phyloP scores from a whole-genome alignment of 2,888 invertebrate genomes.

The Stenodera caucasica region DNA sequence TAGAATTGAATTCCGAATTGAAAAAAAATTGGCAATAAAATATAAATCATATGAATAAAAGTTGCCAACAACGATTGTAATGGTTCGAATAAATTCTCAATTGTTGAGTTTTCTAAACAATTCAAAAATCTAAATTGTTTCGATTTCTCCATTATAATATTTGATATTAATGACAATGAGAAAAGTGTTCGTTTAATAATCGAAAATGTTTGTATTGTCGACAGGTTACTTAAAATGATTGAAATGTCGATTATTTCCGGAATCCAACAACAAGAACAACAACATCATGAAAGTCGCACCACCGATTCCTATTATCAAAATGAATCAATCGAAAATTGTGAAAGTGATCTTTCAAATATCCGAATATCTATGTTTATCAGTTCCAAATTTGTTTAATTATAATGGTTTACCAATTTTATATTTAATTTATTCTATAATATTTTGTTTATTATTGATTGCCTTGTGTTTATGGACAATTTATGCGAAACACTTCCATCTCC shows the following conservation, averaged over 20 bases:
- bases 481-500: background rate
- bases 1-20: background rate
- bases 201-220: background rate
- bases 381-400: slow-evolving; percentile 17
- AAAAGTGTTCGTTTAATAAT: too few species aligned
- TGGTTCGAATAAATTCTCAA: background rate
- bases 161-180: too few species aligned
- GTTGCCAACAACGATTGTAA: background rate
- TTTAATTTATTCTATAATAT: slow-evolving; percentile 9
- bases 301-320: too few species aligned
- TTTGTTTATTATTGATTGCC: slow-evolving; percentile 6
- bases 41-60: background rate
- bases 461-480: slow-evolving; percentile 9
- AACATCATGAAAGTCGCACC: too few species aligned
- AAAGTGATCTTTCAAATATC: slow-evolving; percentile 11
- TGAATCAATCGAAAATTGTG: background rate
- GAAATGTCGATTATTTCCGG: too few species aligned
- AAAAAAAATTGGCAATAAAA: slow-evolving; percentile 1
- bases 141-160: too few species aligned
- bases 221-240: background rate
- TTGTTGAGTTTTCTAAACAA: too few species aligned
- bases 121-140: background rate
- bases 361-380: background rate
- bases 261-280: too few species aligned
- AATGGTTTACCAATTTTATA: slow-evolving; percentile 13